Evolutionary conservation across 1,140 invertebrate species (phyloP), one percentile per base, ranked within the genome.

Genomic region (Teleopsis dalmanni): DNA sequence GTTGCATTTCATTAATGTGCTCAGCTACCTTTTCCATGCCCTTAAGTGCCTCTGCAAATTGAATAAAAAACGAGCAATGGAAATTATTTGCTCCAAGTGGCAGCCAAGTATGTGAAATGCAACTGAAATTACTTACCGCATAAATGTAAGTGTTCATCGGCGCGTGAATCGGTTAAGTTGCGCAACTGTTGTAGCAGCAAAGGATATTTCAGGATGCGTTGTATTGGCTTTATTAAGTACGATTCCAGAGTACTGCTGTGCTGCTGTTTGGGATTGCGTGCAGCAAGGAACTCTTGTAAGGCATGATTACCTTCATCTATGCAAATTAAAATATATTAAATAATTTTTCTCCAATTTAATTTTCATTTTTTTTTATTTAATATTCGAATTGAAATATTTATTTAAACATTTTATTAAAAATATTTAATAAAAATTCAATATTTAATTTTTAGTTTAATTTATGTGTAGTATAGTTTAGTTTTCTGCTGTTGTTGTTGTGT

Each of bases 1-100:
- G 82, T 78, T 98, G 95, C 95, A 98, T 98, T 77, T 98, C 95
- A 73, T 98, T 99, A 58, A 99, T 97, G 72, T 98, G 95, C 75
- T 97, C 94, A n/a, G 95, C 95, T 44, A 98, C 94, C 72, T 95
- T 93, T 72, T 98, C 95, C 94, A 99, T 98, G 50, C 89, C 89
- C 66, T 91, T 89, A 22, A 94, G 76, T 48, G 91, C 88, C 78
- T 92, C 90, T 91, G 79, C 18, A 34, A 1, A 34, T 18, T 19
- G n/a, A n/a, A n/a, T n/a, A n/a, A n/a, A n/a, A n/a, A n/a, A n/a
- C n/a, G n/a, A n/a, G n/a, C n/a, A n/a, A n/a, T n/a, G n/a, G n/a
- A n/a, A n/a, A n/a, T n/a, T n/a, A n/a, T n/a, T n/a, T n/a, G n/a
- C n/a, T n/a, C n/a, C n/a, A n/a, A n/a, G n/a, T n/a, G n/a, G n/a